Percentiles rank a stretch among this genome's conserved stretches.
These are phyloP conservation scores for Luffia ferchaultella DNA, from an alignment of 2,888 invertebrate species.

Conservation along the genomic window DNA sequence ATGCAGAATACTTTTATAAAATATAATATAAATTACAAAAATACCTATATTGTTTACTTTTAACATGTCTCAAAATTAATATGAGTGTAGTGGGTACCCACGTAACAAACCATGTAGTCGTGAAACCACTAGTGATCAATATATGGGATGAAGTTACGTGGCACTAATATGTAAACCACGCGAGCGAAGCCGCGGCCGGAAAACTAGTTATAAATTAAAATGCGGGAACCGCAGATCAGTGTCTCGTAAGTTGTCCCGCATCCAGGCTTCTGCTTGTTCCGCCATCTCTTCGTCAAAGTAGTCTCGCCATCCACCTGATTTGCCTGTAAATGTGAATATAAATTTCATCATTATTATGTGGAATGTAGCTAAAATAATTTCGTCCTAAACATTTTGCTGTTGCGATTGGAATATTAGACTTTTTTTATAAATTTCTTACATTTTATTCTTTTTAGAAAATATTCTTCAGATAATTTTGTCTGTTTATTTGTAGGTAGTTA, in stretches of 20 bases:
- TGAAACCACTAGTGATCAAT: too few relatives aligned
- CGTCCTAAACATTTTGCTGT: not conserved
- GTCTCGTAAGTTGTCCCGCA: slow-evolving; percentile 66
- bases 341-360: not conserved
- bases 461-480: not conserved
- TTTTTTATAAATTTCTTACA: not conserved
- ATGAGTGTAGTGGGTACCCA: too few relatives aligned
- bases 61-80: too few relatives aligned
- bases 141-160: too few relatives aligned
- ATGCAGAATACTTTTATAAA: too few relatives aligned
- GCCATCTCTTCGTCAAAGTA: slow-evolving; percentile 75
- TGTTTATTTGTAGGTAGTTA: too few relatives aligned
- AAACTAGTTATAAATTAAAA: slow-evolving; percentile 10
- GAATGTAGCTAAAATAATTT: not conserved
- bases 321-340: slow-evolving; percentile 64
- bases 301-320: slow-evolving; percentile 74
- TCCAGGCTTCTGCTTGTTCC: slow-evolving; percentile 74
- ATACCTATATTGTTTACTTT: too few relatives aligned
- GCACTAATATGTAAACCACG: too few relatives aligned
- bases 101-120: too few relatives aligned
- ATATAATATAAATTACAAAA: too few relatives aligned
- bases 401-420: not conserved
- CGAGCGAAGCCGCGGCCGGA: too few relatives aligned
- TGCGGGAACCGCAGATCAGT: slow-evolving; percentile 69
- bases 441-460: not conserved